These are phyloP conservation scores for Sturnira hondurensis DNA, from an alignment of 2,113 vertebrate species.

Conservation along the genomic window DNA sequence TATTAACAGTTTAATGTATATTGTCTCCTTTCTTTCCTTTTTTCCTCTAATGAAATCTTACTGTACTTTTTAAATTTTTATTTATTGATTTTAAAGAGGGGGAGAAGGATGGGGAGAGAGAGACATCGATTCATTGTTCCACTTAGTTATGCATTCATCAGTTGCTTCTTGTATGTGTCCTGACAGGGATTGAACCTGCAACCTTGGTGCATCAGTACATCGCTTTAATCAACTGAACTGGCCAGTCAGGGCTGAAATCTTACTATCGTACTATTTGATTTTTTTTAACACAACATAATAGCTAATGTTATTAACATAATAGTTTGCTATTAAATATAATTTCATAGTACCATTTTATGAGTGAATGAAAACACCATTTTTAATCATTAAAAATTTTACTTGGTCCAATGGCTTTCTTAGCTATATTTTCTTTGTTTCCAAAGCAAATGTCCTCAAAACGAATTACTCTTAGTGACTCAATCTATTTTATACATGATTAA, in stretches of 20 bases:
- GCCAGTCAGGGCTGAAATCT: background rate
- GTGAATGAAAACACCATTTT: slow-evolving; percentile 7
- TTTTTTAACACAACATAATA: background rate
- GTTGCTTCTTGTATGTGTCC: no score
- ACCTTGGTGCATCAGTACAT: no score
- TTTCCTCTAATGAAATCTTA: background rate
- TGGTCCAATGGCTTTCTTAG: background rate
- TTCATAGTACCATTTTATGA: background rate
- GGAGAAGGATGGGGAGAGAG: no score
- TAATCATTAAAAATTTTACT: background rate
- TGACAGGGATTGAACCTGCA: no score
- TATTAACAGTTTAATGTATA: background rate
- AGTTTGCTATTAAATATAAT: background rate
- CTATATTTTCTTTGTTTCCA: background rate
- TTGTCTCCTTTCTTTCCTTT: background rate
- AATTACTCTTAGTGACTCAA: background rate
- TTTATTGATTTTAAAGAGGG: no score
- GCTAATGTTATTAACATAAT: background rate
- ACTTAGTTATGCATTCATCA: no score
- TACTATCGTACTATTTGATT: background rate
- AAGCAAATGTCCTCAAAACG: background rate
- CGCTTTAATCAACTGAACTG: no score
- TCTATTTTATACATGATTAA: background rate
- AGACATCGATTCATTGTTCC: no score
- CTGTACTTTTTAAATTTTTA: background rate